These are phyloP conservation scores for Philhelius pedissequus DNA, from an alignment of 2,888 invertebrate species.

Conservation along the genomic window DNA sequence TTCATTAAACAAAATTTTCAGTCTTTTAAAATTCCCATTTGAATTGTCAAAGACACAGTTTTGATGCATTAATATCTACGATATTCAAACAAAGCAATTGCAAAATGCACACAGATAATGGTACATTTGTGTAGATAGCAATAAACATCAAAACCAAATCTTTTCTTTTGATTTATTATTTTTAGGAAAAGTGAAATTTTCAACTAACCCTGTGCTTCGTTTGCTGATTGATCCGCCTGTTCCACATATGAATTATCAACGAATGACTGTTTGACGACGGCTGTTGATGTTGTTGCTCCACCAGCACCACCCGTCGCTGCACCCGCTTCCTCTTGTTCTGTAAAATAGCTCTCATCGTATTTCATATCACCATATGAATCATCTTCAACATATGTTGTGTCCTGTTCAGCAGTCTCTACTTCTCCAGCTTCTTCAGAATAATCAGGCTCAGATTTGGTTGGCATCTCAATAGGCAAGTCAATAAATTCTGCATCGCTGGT, in stretches of 20 bases:
- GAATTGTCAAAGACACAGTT: conserved; percentile 43
- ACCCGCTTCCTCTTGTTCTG: conserved; percentile 78
- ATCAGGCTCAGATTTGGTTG: conserved; percentile 85
- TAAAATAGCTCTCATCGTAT: conserved; percentile 79
- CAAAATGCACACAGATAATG: not conserved
- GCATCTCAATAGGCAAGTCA: conserved; percentile 80
- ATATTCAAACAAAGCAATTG: not conserved
- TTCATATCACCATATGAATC: conserved; percentile 84
- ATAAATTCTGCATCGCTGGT: conserved; percentile 77
- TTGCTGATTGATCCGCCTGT: conserved; percentile 77
- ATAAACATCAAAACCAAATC: conserved; percentile 38
- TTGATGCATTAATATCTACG: not conserved
- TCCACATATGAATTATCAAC: conserved; percentile 78
- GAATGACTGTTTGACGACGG: conserved; percentile 75
- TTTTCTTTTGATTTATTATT: conserved; percentile 20
- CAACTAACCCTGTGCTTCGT: conserved; percentile 80
- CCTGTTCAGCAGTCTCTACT: conserved; percentile 83
- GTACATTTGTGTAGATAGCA: not conserved
- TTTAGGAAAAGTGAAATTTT: conserved; percentile 31
- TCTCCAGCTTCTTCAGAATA: conserved; percentile 84
- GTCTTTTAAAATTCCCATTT: conserved; percentile 53
- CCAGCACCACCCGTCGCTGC: conserved; percentile 72
- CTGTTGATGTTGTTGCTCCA: conserved; percentile 76
- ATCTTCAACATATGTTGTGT: conserved; percentile 83
- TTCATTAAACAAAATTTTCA: not conserved